Evolutionary conservation across 1,140 invertebrate genomes (phyloP).

Genomic region (Andrena cerasifolii): DNA sequence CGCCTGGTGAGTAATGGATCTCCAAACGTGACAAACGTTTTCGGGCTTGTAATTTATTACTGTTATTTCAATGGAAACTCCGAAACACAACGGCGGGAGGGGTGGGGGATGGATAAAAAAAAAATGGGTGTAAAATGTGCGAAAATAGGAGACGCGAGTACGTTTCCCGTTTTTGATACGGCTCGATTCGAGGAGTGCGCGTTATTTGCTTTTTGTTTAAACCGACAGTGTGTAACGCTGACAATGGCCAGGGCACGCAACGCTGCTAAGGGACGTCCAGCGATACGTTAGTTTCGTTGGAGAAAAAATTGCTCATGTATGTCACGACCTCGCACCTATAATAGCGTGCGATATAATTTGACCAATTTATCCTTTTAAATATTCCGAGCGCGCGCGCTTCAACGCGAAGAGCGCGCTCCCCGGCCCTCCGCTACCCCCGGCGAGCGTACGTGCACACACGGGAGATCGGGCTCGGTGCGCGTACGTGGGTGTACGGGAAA

Average conservation of each 20-base stretch:
- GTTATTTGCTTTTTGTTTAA: no score
- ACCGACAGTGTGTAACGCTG: no score
- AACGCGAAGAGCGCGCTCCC: conserved; percentile 5
- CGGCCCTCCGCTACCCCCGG: no score
- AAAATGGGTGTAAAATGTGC: not conserved
- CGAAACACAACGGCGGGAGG: not conserved
- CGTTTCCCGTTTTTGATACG: not conserved
- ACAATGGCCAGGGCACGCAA: no score
- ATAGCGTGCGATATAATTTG: no score
- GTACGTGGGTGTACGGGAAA: not conserved
- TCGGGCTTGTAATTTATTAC: conserved; percentile 10
- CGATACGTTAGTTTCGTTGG: no score
- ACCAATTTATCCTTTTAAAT: no score
- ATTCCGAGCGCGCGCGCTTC: not conserved
- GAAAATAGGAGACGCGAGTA: not conserved
- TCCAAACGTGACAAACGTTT: conserved; percentile 17
- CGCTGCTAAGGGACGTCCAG: no score
- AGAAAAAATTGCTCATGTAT: no score
- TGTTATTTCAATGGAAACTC: conserved; percentile 11
- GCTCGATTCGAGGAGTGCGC: not conserved
- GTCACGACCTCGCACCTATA: no score
- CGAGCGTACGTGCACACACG: not conserved
- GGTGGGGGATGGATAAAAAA: no score
- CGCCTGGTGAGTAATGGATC: conserved; percentile 25
- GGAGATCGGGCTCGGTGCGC: no score